Percentiles rank a stretch among this genome's conserved stretches.
These are phyloP conservation scores for Nannospalax galili DNA, from an alignment of 2,113 vertebrate species.

Conservation along the genomic window DNA sequence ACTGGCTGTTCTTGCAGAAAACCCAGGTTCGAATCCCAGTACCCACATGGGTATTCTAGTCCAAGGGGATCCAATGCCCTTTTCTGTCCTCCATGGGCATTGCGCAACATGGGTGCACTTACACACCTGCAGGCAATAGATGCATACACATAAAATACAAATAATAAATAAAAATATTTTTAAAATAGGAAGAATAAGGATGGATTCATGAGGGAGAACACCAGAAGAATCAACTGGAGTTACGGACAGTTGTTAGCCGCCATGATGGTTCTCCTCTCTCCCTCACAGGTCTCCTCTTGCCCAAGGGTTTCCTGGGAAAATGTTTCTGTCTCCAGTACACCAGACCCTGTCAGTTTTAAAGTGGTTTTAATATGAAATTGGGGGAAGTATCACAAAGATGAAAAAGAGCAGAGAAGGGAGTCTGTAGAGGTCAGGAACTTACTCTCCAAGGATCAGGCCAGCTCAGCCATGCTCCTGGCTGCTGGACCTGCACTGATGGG, in stretches of 20 bases:
- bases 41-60: no score
- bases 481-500: background rate
- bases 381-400: background rate
- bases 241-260: no score
- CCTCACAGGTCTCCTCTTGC: accelerated
- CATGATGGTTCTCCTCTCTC: no score
- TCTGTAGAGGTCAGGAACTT: background rate
- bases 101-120: no score
- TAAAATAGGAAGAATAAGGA: background rate
- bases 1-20: no score
- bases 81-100: no score
- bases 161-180: no score
- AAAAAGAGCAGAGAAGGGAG: background rate
- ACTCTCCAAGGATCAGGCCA: background rate
- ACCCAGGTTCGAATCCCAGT: no score
- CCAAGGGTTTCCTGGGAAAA: background rate
- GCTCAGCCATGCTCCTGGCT: accelerated
- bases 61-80: no score
- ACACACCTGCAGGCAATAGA: no score
- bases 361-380: background rate
- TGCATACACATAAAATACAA: no score
- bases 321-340: background rate
- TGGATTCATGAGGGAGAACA: background rate
- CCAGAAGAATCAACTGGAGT: background rate
- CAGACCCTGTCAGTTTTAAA: background rate